Evolutionary conservation across 23 tunicate genomes (phyloP), one percentile per base, ranked within the genome.

Genomic region (Oikopleura dioica): DNA sequence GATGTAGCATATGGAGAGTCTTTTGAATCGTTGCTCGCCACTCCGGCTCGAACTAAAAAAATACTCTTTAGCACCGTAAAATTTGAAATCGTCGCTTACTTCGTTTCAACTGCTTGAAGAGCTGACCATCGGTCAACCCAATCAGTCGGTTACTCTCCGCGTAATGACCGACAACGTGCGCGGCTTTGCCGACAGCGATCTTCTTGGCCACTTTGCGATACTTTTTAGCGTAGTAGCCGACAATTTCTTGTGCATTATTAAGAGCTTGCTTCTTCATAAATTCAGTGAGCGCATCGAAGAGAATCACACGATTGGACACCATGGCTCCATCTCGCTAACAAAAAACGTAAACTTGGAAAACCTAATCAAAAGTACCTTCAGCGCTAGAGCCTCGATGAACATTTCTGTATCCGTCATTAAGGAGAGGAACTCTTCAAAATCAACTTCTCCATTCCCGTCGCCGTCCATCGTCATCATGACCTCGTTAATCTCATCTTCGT

Each of bases 251-350:
- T 31, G 88, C 88, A 35, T 84, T 82, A 35, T 78, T 80, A n/a
- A 84, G 59, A 1, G 88, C 88, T 2, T 82, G 81, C 80, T 84
- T 84, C 78, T 80, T 84, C 88, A 84, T 80, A 36, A 84, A 84
- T 59, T 80, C 81, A 31, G 88, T 84, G 2, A 84, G 69, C n/a
- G 88, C 88, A 36, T 84, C 83, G 59, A 80, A 84, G 38, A 84
- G 68, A 0, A 84, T 36, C 59, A 83, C 83, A 50, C 33, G 29
- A 12, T 63, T 63, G 9, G 55, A 44, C 9, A 21, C 9, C 55
- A 21, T 9, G 16, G 55, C 55, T n/a, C n/a, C n/a, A n/a, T n/a
- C n/a, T n/a, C n/a, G n/a, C n/a, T n/a, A n/a, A n/a, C n/a, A n/a
- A n/a, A n/a, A n/a, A n/a, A n/a, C n/a, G n/a, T n/a, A n/a, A n/a